Percentiles rank a stretch among this genome's conserved stretches.
These are phyloP conservation scores for Drosophila nannoptera DNA, from an alignment of 1,140 invertebrate species.

Conservation along the genomic window DNA sequence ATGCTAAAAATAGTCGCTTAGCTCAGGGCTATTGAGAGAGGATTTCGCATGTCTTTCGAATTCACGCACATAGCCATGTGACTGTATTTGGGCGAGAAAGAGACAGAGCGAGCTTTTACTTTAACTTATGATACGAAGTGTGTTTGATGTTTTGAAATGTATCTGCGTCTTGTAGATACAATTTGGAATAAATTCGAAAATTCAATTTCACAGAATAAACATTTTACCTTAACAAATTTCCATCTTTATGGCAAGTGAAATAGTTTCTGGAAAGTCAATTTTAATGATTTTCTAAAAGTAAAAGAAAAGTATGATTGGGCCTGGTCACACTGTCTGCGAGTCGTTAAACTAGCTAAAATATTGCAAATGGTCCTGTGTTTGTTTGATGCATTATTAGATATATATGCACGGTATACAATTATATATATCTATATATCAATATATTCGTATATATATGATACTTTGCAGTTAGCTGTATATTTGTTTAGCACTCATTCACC, in stretches of 20 bases:
- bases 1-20: constrained; percentile 36
- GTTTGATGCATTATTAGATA: neutral
- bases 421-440: neutral
- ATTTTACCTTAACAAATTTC: no score
- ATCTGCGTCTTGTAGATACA: no score
- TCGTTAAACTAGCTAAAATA: neutral
- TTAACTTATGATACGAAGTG: no score
- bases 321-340: constrained; percentile 6
- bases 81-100: neutral
- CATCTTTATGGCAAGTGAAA: no score
- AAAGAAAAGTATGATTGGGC: neutral
- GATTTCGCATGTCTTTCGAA: neutral
- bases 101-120: neutral
- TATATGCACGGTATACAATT: neutral
- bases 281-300: neutral
- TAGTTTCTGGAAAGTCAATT: no score
- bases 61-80: neutral
- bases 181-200: no score
- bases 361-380: neutral
- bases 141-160: no score
- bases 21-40: constrained; percentile 19
- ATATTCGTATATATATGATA: neutral
- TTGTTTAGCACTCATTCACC: neutral
- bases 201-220: no score
- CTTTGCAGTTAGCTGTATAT: neutral